Evolutionary conservation across 2,797 vertebrate genomes (phyloP).

Genomic region (Sparidentex hasta): DNA sequence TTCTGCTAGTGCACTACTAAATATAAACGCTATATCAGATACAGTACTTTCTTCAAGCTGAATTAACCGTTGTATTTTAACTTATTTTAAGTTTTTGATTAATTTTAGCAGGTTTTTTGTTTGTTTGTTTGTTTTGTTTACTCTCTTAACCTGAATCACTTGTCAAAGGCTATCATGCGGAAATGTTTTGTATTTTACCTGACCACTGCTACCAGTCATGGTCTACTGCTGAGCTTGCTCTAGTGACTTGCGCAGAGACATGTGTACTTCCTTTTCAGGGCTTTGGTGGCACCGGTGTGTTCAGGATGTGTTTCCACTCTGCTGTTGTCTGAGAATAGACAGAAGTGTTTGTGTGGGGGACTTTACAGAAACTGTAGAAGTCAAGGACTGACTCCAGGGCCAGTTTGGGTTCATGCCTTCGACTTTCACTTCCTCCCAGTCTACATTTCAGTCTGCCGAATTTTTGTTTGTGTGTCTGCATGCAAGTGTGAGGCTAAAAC

Average conservation of each 20-base stretch:
- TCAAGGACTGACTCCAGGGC: slow-evolving; percentile 12
- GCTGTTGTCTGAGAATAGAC: slow-evolving; percentile 46
- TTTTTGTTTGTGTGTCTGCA: slow-evolving; percentile 5
- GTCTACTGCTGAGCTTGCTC: background rate
- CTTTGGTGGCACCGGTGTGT: slow-evolving; percentile 24
- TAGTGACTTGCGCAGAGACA: slow-evolving; percentile 34
- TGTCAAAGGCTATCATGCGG: background rate
- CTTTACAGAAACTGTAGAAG: slow-evolving; percentile 14
- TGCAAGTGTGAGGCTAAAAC: background rate
- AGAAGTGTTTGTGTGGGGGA: background rate
- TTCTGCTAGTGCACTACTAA: background rate
- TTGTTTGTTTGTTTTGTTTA: background rate
- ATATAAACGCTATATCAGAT: background rate
- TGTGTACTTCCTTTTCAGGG: slow-evolving; percentile 43
- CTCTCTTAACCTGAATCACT: background rate
- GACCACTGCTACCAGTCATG: background rate
- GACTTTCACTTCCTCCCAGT: slow-evolving; percentile 63
- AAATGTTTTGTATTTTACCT: no score
- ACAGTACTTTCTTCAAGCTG: background rate
- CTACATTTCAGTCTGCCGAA: slow-evolving; percentile 1
- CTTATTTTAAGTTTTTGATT: background rate
- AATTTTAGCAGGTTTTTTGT: background rate
- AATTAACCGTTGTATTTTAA: background rate
- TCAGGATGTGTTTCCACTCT: slow-evolving; percentile 59
- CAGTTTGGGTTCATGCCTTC: slow-evolving; percentile 1